Percentiles rank a stretch among this genome's conserved stretches.
Evolutionary conservation across 1,140 invertebrate genomes (phyloP).

Genomic region (Aethina tumida): DNA sequence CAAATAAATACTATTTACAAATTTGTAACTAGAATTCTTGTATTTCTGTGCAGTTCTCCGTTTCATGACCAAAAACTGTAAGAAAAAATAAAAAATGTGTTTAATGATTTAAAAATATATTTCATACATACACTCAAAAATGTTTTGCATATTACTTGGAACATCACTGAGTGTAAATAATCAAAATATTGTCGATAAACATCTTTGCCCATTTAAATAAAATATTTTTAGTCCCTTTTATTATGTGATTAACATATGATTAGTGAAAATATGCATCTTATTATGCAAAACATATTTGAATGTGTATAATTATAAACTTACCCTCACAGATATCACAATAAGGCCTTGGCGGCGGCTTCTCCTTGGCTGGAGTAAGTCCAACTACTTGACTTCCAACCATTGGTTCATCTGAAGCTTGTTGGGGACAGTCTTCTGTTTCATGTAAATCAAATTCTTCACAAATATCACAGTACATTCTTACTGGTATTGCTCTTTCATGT

Average conservation of each 20-base stretch:
- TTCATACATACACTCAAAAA: no score
- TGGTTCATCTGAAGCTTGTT: constrained; percentile 58
- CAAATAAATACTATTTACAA: constrained; percentile 21
- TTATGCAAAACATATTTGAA: not conserved
- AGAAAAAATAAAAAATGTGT: constrained; percentile 18
- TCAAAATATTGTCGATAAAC: not conserved
- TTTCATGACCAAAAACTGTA: constrained; percentile 32
- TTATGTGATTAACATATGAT: not conserved
- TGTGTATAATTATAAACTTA: constrained; percentile 33
- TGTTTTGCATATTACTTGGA: no score
- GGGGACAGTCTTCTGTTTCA: constrained; percentile 93
- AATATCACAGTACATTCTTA: constrained; percentile 92
- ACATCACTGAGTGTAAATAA: not conserved
- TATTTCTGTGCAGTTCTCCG: constrained; percentile 30
- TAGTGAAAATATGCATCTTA: not conserved
- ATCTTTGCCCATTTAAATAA: not conserved
- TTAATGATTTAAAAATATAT: no score
- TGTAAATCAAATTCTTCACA: constrained; percentile 94
- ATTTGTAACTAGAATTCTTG: constrained; percentile 24
- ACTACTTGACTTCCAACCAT: constrained; percentile 36
- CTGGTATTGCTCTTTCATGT: constrained; percentile 42
- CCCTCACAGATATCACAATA: constrained; percentile 93
- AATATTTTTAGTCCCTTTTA: not conserved
- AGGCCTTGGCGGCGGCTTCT: constrained; percentile 52
- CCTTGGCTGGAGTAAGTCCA: constrained; percentile 30